Conservation (phyloP, 2,113 vertebrate species). For the Megaptera novaeangliae region DNA sequence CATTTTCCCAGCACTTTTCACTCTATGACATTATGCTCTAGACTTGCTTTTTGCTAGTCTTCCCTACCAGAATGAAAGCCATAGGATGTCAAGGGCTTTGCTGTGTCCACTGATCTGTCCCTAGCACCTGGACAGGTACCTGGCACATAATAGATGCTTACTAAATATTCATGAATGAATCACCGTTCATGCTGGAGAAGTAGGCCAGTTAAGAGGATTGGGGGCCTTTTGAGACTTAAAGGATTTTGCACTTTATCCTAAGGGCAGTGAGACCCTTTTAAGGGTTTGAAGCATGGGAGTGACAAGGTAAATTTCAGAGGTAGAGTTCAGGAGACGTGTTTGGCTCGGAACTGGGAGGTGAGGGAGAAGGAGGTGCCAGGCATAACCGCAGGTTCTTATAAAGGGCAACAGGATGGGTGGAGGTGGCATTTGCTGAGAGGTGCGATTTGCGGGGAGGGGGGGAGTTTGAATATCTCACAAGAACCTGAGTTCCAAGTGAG, state of each 20-base stretch:
- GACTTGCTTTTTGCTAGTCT: neutral
- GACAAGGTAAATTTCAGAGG: neutral
- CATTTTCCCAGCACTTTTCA: neutral
- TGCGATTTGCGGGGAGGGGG: neutral
- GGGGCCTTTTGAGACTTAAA: neutral
- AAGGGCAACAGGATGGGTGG: neutral
- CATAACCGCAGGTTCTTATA: neutral
- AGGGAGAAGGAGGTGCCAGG: neutral
- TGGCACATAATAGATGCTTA: neutral
- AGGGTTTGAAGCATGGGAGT: neutral
- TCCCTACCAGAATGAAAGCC: neutral
- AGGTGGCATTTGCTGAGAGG: neutral
- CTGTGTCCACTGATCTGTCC: neutral
- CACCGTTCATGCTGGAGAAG: neutral
- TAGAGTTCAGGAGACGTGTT: neutral
- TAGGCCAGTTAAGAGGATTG: neutral
- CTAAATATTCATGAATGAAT: neutral
- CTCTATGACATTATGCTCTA: no score
- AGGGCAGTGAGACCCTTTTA: neutral
- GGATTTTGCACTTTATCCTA: neutral
- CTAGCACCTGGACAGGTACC: neutral
- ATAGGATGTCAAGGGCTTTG: neutral
- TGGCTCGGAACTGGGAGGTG: neutral
- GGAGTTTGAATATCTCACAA: neutral
- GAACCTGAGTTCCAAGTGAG: neutral